Evolutionary conservation across 2,113 vertebrate genomes (phyloP).

Genomic region (Nematolebias whitei): DNA sequence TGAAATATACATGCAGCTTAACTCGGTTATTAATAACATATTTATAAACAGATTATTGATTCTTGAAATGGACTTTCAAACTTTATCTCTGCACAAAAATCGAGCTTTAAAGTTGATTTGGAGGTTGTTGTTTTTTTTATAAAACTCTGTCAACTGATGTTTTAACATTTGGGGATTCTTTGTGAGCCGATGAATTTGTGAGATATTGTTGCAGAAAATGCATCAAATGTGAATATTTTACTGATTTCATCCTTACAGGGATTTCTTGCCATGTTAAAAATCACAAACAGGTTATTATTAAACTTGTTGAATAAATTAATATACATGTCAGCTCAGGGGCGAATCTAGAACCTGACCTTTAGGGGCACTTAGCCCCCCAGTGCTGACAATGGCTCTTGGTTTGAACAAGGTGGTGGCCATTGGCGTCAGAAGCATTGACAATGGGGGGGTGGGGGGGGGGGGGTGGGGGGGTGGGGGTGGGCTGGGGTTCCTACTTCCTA

Average conservation of each 20-base stretch:
- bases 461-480: too few relatives aligned
- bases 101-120: conserved; percentile 17
- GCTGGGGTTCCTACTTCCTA: too few relatives aligned
- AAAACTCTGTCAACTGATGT: conserved; percentile 19
- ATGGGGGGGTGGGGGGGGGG: too few relatives aligned
- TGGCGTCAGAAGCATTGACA: too few relatives aligned
- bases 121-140: conserved; percentile 16
- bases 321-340: too few relatives aligned
- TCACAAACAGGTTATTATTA: too few relatives aligned
- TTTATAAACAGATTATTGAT: conserved; percentile 79
- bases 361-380: too few relatives aligned
- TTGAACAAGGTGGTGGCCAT: too few relatives aligned
- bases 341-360: too few relatives aligned
- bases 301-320: too few relatives aligned
- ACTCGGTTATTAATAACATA: conserved; percentile 80
- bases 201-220: background rate
- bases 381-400: too few relatives aligned
- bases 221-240: background rate
- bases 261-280: too few relatives aligned
- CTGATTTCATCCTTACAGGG: background rate
- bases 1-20: conserved; percentile 81
- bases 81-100: conserved; percentile 52
- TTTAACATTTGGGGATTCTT: background rate
- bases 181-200: background rate
- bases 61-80: conserved; percentile 60